phyloP scores from a whole-genome alignment of 2,113 vertebrate genomes.

The Halichoerus grypus region DNA sequence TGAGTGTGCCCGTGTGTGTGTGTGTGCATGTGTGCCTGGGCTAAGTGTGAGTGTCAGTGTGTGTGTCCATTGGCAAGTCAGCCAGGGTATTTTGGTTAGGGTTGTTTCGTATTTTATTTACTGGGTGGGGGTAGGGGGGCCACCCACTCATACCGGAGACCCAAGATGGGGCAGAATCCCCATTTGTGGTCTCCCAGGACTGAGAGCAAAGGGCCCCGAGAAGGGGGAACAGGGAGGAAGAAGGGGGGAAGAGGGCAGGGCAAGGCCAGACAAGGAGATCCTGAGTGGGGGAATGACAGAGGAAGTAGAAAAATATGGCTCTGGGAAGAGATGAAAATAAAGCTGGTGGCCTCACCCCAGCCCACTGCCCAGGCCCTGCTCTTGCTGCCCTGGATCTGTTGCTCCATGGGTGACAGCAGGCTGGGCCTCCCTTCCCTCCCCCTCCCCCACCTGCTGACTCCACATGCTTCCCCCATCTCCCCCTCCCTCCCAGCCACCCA shows the following conservation, averaged over 20 bases:
- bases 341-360: neutral
- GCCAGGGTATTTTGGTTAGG: constrained; percentile 80
- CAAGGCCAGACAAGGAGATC: neutral
- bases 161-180: constrained; percentile 74
- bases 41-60: neutral
- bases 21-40: neutral
- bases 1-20: constrained; percentile 71
- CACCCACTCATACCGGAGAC: constrained; percentile 75
- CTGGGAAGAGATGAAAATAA: neutral
- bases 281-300: neutral
- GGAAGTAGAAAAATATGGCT: neutral
- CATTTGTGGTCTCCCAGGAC: constrained; percentile 34
- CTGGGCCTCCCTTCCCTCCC: neutral
- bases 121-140: constrained; percentile 79
- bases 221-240: neutral
- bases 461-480: neutral
- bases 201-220: neutral
- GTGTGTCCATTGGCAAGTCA: neutral
- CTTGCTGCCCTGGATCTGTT: neutral
- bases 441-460: constrained; percentile 47
- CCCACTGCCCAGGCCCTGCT: neutral
- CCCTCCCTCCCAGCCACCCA: neutral
- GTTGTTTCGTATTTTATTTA: constrained; percentile 69
- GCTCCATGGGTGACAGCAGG: neutral
- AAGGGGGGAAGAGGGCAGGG: neutral